These are phyloP conservation scores for Chiropotes sagulatus DNA, from an alignment of 2,797 vertebrate genomes.

Conservation along the genomic window DNA sequence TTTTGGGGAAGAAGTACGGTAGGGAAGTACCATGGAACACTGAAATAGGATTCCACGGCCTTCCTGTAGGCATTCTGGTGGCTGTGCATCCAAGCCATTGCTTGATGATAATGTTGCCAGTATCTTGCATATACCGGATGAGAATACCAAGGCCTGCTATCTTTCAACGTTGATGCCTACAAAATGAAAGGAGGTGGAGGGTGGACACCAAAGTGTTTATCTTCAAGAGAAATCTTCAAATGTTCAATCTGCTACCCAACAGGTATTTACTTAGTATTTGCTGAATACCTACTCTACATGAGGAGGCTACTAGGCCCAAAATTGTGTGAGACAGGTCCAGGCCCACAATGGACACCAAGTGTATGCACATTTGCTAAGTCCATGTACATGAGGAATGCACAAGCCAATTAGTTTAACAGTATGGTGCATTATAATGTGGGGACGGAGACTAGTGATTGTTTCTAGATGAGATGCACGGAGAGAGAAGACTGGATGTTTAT, in stretches of 20 bases:
- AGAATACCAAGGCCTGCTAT: conserved; percentile 85
- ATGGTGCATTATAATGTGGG: background rate
- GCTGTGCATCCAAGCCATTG: conserved; percentile 92
- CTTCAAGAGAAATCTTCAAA: background rate
- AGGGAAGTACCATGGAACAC: conserved; percentile 48
- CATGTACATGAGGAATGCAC: background rate
- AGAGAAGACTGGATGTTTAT: background rate
- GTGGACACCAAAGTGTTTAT: background rate
- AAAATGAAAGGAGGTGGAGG: background rate
- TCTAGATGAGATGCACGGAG: background rate
- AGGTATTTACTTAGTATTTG: background rate
- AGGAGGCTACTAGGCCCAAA: background rate
- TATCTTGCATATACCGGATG: conserved; percentile 89
- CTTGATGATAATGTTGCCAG: conserved; percentile 94
- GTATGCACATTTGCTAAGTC: background rate
- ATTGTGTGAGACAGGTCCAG: background rate
- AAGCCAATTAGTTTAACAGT: background rate
- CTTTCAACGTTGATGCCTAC: conserved; percentile 75
- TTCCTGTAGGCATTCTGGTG: conserved; percentile 91
- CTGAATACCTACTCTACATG: background rate
- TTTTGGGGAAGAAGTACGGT: conserved; percentile 1
- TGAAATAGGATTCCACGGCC: conserved; percentile 86
- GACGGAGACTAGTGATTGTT: background rate
- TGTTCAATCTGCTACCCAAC: background rate
- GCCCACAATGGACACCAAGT: background rate